These are phyloP conservation scores for Lasioglossum zephyrum DNA, from an alignment of 2,888 invertebrate genomes.

Conservation along the genomic window DNA sequence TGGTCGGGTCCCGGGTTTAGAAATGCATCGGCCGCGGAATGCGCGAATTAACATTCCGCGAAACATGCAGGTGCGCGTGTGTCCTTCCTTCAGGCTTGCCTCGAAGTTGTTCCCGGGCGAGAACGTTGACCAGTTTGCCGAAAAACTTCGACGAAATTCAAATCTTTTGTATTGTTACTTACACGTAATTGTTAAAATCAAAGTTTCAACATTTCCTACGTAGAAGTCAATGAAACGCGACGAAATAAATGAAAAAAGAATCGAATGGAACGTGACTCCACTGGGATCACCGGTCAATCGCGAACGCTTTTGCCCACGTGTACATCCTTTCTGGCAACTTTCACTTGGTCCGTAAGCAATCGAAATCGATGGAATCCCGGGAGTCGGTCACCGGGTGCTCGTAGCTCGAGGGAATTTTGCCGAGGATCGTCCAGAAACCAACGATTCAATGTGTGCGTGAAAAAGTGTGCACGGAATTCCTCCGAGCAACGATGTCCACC, in stretches of 20 bases:
- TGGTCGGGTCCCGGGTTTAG: constrained; percentile 17
- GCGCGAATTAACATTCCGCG: constrained; percentile 34
- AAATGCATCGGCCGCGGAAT: constrained; percentile 13
- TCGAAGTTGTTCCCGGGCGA: background rate
- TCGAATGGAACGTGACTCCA: background rate
- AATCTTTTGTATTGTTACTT: background rate
- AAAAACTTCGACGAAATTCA: background rate
- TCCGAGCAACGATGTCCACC: background rate
- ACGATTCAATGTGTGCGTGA: background rate
- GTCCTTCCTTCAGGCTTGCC: background rate
- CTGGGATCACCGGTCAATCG: background rate
- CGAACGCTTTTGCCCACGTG: constrained; percentile 33
- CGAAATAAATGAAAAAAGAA: background rate
- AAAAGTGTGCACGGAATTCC: background rate
- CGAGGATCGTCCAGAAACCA: background rate
- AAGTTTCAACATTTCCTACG: too few species aligned
- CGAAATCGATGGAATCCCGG: constrained; percentile 46
- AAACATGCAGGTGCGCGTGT: background rate
- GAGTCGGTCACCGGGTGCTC: constrained; percentile 22
- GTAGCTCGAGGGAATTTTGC: constrained; percentile 22
- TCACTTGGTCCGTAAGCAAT: constrained; percentile 31
- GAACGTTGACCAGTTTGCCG: background rate
- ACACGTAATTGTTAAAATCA: background rate
- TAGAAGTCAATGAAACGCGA: background rate
- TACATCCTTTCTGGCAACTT: constrained; percentile 51